phyloP scores from a whole-genome alignment of 2,113 vertebrate genomes.

The Hirundichthys speculiger region DNA sequence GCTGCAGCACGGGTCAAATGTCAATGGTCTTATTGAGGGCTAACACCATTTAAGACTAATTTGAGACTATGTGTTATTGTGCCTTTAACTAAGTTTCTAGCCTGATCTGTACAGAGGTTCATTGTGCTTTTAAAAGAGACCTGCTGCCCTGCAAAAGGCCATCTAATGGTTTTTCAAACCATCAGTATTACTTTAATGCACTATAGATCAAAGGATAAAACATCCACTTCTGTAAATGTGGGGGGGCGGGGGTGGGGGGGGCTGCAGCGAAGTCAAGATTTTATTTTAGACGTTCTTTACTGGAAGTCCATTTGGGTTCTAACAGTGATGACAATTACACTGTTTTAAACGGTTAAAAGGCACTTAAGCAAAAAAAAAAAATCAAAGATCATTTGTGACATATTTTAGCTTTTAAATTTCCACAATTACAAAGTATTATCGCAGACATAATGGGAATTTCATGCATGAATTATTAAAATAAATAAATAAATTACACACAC shows the following conservation, averaged over 20 bases:
- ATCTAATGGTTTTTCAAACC: slow-evolving; percentile 76
- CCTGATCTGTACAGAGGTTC: slow-evolving; percentile 71
- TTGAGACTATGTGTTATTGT: slow-evolving; percentile 74
- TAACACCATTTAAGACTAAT: slow-evolving; percentile 78
- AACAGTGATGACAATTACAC: slow-evolving; percentile 29
- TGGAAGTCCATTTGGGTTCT: slow-evolving; percentile 57
- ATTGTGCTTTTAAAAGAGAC: slow-evolving; percentile 75
- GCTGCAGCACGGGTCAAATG: slow-evolving; percentile 60
- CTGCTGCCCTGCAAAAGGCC: slow-evolving; percentile 70
- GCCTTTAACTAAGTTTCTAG: slow-evolving; percentile 75
- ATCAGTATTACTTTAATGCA: slow-evolving; percentile 74
- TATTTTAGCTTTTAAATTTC: background rate
- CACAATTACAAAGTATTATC: slow-evolving; percentile 1
- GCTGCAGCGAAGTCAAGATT: slow-evolving; percentile 47
- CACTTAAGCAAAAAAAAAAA: slow-evolving; percentile 53
- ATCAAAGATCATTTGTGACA: slow-evolving; percentile 26
- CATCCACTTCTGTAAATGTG: slow-evolving; percentile 57
- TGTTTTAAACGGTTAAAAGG: slow-evolving; percentile 47
- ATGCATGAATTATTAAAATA: too few relatives aligned
- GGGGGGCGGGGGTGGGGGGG: slow-evolving; percentile 1
- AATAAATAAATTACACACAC: too few relatives aligned
- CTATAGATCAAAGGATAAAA: slow-evolving; percentile 73
- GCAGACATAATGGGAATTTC: background rate
- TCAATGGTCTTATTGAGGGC: slow-evolving; percentile 73
- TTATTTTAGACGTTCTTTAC: slow-evolving; percentile 61